phyloP scores from a whole-genome alignment of 2,888 invertebrate genomes.

The Asteroscopus sphinx region DNA sequence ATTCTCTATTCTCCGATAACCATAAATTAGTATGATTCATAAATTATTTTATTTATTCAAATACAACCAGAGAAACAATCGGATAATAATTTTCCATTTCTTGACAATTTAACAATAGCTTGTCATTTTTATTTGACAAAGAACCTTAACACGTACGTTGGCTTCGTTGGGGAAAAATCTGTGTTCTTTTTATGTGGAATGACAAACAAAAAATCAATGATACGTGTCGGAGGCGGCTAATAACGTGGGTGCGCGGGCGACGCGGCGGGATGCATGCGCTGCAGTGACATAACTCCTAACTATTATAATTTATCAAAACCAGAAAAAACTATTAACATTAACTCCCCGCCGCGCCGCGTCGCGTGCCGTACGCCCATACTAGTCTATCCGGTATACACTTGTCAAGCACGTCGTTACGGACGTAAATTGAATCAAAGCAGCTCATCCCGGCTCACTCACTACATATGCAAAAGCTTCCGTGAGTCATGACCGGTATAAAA shows the following conservation, averaged over 20 bases:
- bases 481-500: constrained; percentile 59
- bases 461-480: constrained; percentile 76
- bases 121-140: constrained; percentile 59
- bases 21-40: constrained; percentile 45
- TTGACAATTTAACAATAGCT: constrained; percentile 57
- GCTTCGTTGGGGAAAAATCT: constrained; percentile 20
- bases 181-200: constrained; percentile 72
- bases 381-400: constrained; percentile 73
- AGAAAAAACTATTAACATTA: constrained; percentile 76
- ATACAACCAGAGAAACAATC: constrained; percentile 49
- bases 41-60: constrained; percentile 44
- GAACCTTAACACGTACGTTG: constrained; percentile 52
- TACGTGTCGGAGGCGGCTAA: constrained; percentile 77
- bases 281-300: constrained; percentile 80
- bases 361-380: constrained; percentile 78
- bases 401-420: constrained; percentile 72
- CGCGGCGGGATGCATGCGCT: constrained; percentile 55
- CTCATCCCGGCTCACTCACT: constrained; percentile 63
- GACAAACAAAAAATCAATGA: constrained; percentile 84
- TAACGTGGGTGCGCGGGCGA: constrained; percentile 71
- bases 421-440: constrained; percentile 78
- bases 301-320: constrained; percentile 85
- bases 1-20: constrained; percentile 20
- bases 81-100: constrained; percentile 50
- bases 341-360: constrained; percentile 83